phyloP scores from a whole-genome alignment of 1,140 invertebrate species.

The Micrasema longulum region DNA sequence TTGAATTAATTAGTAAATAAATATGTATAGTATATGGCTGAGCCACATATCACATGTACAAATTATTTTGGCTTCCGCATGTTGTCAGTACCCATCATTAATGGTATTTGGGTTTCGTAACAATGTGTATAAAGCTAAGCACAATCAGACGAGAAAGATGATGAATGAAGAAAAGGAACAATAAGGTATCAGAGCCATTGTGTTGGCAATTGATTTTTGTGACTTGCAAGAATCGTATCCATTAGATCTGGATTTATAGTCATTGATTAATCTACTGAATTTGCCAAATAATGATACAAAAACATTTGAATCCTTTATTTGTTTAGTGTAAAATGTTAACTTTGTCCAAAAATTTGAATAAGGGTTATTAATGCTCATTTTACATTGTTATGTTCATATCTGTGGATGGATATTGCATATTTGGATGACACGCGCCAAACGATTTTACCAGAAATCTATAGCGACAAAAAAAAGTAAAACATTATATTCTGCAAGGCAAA shows the following conservation, averaged over 20 bases:
- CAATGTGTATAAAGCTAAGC: conserved; percentile 5
- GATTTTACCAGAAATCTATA: too few species aligned
- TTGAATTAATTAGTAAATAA: too few species aligned
- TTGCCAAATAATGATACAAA: neutral
- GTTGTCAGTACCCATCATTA: neutral
- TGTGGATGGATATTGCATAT: too few species aligned
- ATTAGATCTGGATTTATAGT: neutral
- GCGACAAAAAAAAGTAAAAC: too few species aligned
- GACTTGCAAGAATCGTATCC: conserved; percentile 6
- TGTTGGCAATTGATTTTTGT: conserved; percentile 24
- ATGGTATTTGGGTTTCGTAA: conserved; percentile 12
- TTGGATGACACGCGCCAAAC: too few species aligned
- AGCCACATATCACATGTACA: neutral
- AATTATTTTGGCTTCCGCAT: neutral
- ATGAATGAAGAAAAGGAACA: conserved; percentile 18
- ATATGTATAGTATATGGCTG: too few species aligned
- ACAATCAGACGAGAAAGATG: conserved; percentile 7
- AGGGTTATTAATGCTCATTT: too few species aligned
- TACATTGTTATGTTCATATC: too few species aligned
- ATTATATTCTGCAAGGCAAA: too few species aligned
- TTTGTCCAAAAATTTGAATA: neutral
- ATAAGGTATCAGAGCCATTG: conserved; percentile 6
- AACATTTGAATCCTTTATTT: neutral
- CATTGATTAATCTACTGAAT: neutral
- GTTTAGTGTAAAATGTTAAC: neutral